Percentiles rank a stretch among this genome's conserved stretches.
Evolutionary conservation across 1,140 invertebrate species (phyloP).

Genomic region (Drosophila asahinai): DNA sequence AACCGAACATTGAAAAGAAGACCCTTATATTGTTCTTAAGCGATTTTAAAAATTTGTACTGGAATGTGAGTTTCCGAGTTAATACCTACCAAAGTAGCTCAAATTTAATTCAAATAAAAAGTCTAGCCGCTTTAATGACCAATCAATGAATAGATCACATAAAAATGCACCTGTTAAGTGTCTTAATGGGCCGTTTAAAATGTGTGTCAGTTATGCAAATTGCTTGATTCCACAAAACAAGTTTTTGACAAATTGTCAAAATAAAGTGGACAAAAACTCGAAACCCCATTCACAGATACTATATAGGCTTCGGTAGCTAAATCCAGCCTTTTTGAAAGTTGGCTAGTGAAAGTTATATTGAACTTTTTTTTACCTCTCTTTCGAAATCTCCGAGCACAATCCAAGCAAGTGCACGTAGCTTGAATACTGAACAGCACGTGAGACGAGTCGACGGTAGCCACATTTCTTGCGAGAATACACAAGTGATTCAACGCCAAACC

Average conservation of each 20-base stretch:
- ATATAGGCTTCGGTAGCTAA: constrained; percentile 33
- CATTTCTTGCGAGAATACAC: constrained; percentile 59
- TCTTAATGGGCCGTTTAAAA: constrained; percentile 10
- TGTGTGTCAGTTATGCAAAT: constrained; percentile 43
- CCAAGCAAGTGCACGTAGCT: constrained; percentile 49
- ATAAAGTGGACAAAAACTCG: constrained; percentile 17
- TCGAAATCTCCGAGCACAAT: constrained; percentile 42
- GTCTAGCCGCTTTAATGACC: constrained; percentile 1
- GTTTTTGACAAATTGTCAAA: constrained; percentile 31
- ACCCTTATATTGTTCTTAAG: not conserved
- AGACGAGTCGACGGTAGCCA: constrained; percentile 7
- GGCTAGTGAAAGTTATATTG: constrained; percentile 48
- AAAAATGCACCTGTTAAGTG: constrained; percentile 5
- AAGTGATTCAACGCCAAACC: constrained; percentile 37
- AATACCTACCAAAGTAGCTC: not conserved
- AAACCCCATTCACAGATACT: constrained; percentile 17
- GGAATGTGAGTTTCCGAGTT: not conserved
- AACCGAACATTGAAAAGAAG: not conserved
- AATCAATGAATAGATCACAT: constrained; percentile 8
- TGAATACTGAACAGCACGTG: constrained; percentile 53
- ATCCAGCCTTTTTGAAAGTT: constrained; percentile 42
- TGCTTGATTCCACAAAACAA: constrained; percentile 27
- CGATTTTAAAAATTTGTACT: rapidly evolving
- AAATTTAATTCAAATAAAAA: not conserved
- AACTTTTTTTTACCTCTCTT: constrained; percentile 41